Evolutionary conservation across 2,888 invertebrate species (phyloP), one percentile per base, ranked within the genome.

Genomic region (Xanthia icteritia): DNA sequence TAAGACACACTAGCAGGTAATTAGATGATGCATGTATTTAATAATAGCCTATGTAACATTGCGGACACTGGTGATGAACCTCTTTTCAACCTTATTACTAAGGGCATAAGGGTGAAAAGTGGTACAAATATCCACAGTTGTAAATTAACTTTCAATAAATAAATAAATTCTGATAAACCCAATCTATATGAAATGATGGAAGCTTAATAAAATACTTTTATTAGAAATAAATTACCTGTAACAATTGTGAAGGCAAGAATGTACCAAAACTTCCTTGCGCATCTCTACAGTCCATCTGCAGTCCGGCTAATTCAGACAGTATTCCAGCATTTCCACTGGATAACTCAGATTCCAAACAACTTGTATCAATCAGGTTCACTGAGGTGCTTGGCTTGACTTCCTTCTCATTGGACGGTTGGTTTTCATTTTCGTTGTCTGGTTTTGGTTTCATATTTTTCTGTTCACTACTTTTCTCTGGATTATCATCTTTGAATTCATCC

Each of bases 401-500:
- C 73, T 86, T 86, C 4, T 89, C 90, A 71, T 64, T 86, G 79
- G 90, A 88, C 67, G 84, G 86, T 56, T 73, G 81, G 76, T 90
- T 90, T 77, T 89, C 88, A 74, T 84, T 90, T 81, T 90, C 89
- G 42, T 85, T 91, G 67, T 89, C 86, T 65, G 83, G 82, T 76
- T 92, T 89, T n/a, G 89, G 83, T 64, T 86, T 77, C 82, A 88
- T 79, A 85, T 83, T 74, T 89, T 91, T n/a, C 85, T 84, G 27
- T 79, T 94, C 94, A 87, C 92, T 93, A 73, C 54, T 86, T 23
- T 94, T 91, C 4, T 90, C 89, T 51, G 90, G 86, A 58, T 90
- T 91, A 54, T 96, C 94, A 91, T 97, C 97, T 89, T 97, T 97
- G 87, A 97, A 97, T 87, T 97, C 97, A 89, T 97, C 97, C 97